Evolutionary conservation across 2,888 invertebrate species (phyloP).

Genomic region (Erebia palarica): DNA sequence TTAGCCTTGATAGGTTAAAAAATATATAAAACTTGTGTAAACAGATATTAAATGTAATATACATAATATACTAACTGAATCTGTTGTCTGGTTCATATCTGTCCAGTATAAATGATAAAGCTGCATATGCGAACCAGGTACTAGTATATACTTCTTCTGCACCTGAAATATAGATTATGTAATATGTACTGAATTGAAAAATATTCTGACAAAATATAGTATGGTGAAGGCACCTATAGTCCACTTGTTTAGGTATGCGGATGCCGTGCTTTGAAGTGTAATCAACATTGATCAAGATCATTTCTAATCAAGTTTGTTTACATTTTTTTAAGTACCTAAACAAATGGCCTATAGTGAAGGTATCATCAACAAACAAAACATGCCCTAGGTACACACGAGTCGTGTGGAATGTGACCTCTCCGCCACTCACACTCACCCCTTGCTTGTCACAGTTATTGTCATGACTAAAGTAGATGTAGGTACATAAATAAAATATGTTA

Average conservation of each 20-base stretch:
- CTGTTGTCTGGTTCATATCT: constrained; percentile 1
- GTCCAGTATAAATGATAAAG: not conserved
- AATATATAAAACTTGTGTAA: not conserved
- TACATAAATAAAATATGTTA: too few relatives aligned
- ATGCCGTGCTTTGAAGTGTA: not conserved
- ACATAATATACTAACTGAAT: not conserved
- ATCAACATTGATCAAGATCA: not conserved
- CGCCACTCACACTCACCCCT: too few relatives aligned
- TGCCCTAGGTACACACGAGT: not conserved
- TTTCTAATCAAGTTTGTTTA: not conserved
- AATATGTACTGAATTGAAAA: constrained; percentile 1
- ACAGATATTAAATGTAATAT: constrained; percentile 1
- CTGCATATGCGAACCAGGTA: constrained; percentile 1
- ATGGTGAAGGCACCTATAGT: constrained; percentile 1
- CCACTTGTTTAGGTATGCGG: not conserved
- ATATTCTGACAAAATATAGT: not conserved
- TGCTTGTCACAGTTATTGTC: too few relatives aligned
- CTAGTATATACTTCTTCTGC: constrained; percentile 1
- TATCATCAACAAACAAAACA: constrained; percentile 1
- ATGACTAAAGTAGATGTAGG: too few relatives aligned
- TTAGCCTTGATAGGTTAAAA: constrained; percentile 1
- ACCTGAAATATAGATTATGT: constrained; percentile 1
- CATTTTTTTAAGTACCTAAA: not conserved
- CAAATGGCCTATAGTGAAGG: not conserved
- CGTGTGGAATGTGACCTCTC: too few relatives aligned